Conservation (phyloP, 2,113 vertebrate species). For the Elephas maximus region DNA sequence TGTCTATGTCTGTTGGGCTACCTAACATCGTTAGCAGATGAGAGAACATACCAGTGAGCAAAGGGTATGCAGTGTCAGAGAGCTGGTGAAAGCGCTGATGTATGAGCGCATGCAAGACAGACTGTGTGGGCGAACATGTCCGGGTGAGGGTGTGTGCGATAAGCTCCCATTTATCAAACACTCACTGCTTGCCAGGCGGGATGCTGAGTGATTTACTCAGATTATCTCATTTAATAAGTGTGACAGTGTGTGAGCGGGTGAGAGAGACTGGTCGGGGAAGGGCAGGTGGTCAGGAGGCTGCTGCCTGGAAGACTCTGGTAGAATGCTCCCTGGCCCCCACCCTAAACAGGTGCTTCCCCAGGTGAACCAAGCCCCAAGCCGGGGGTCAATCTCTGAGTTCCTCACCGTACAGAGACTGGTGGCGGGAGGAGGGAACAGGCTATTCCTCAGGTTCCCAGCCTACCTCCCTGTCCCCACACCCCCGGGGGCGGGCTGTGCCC, state of each 20-base stretch:
- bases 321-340: neutral
- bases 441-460: neutral
- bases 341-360: neutral
- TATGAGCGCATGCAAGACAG: neutral
- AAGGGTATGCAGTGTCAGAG: neutral
- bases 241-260: constrained; percentile 20
- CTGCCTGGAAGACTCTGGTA: neutral
- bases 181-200: neutral
- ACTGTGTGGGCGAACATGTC: neutral
- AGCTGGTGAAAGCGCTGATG: neutral
- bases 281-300: neutral
- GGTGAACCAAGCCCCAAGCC: neutral
- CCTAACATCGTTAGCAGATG: no score
- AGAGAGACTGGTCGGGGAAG: neutral
- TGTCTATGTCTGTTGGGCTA: neutral
- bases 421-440: neutral
- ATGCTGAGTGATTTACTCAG: constrained; percentile 50
- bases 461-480: neutral
- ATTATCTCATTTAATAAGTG: constrained; percentile 68
- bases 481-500: neutral
- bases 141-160: neutral
- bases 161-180: neutral
- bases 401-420: neutral
- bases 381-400: neutral
- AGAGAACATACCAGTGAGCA: neutral